Percentiles rank a stretch among this genome's conserved stretches.
Conservation (phyloP, 2,888 invertebrate genomes). For the Erebia aethiops region DNA sequence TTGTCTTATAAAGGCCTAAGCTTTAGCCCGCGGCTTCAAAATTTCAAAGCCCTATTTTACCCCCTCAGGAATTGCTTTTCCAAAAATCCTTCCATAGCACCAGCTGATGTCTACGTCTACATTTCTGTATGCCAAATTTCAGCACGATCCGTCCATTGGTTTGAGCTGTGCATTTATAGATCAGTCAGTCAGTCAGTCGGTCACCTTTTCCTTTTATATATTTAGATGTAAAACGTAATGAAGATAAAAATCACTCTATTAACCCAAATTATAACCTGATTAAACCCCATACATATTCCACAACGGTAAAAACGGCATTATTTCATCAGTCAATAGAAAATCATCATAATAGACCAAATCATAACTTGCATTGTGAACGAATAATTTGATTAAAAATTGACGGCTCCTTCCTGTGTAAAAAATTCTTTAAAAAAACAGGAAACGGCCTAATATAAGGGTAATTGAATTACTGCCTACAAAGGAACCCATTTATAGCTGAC, state of each 20-base stretch:
- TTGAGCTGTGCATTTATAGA: no score
- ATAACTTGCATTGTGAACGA: conserved; percentile 61
- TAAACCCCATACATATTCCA: background rate
- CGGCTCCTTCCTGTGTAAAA: conserved; percentile 66
- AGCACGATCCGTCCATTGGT: no score
- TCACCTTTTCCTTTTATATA: no score
- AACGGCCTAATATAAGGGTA: conserved; percentile 61
- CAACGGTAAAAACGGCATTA: conserved; percentile 22
- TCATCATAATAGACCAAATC: conserved; percentile 55
- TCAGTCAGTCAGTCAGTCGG: no score
- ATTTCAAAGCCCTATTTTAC: no score
- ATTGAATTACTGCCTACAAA: conserved; percentile 64
- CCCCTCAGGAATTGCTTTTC: no score
- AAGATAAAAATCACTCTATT: background rate
- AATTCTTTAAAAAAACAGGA: conserved; percentile 59
- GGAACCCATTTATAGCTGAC: conserved; percentile 47
- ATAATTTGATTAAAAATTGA: conserved; percentile 80
- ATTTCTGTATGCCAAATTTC: no score
- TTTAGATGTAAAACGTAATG: background rate
- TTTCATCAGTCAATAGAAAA: conserved; percentile 45
- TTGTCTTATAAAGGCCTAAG: no score
- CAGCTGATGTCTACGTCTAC: no score
- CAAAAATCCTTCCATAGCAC: no score
- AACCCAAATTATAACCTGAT: conserved; percentile 8
- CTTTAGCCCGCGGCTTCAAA: no score